Percentiles rank a stretch among this genome's conserved stretches.
Evolutionary conservation across 2,888 invertebrate genomes (phyloP).

Genomic region (Acleris cristana): DNA sequence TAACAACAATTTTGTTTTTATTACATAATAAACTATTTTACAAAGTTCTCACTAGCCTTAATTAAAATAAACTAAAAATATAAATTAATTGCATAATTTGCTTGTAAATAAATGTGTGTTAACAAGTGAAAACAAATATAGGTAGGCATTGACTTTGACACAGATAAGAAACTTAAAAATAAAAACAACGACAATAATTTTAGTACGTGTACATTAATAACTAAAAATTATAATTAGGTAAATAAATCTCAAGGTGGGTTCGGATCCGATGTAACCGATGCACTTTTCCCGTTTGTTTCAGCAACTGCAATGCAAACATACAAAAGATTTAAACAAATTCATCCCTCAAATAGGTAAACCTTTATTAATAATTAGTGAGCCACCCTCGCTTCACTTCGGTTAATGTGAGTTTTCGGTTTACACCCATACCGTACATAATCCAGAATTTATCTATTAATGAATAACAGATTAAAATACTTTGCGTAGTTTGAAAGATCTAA

Average conservation of each 20-base stretch:
- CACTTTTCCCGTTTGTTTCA: background rate
- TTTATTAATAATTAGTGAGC: too few relatives aligned
- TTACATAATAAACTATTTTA: constrained; percentile 49
- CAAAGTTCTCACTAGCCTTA: constrained; percentile 77
- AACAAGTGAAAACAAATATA: constrained; percentile 3
- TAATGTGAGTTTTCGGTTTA: too few relatives aligned
- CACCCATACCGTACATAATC: too few relatives aligned
- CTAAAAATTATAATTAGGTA: background rate
- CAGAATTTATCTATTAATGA: too few relatives aligned
- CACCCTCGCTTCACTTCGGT: too few relatives aligned
- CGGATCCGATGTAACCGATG: constrained; percentile 7
- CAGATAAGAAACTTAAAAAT: background rate
- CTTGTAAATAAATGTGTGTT: constrained; percentile 27
- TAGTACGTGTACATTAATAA: too few relatives aligned
- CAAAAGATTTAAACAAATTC: too few relatives aligned
- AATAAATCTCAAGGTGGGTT: constrained; percentile 32
- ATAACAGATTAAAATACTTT: too few relatives aligned
- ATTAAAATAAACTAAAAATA: constrained; percentile 44
- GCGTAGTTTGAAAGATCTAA: too few relatives aligned
- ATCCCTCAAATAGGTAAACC: too few relatives aligned
- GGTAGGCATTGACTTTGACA: constrained; percentile 9
- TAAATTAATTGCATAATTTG: constrained; percentile 44
- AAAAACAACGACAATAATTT: background rate
- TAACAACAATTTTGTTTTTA: constrained; percentile 45
- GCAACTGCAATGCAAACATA: too few relatives aligned